phyloP scores from a whole-genome alignment of 1,140 invertebrate genomes.

The Mylabris phalerata region DNA sequence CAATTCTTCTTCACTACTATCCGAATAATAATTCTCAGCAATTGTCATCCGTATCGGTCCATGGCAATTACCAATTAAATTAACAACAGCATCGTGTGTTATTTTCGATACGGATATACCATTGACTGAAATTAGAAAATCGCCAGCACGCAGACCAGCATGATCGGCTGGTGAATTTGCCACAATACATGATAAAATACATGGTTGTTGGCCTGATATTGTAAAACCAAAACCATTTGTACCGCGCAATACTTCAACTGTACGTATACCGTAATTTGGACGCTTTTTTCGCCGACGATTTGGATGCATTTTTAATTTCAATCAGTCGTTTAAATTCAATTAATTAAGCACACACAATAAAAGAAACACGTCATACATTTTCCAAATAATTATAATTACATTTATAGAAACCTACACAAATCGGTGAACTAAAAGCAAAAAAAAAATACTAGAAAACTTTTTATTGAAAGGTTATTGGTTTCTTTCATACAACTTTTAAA shows the following conservation, averaged over 20 bases:
- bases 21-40: slow-evolving; percentile 81
- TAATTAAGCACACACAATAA: too few relatives aligned
- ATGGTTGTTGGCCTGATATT: slow-evolving; percentile 88
- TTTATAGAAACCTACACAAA: too few relatives aligned
- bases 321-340: background rate
- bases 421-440: too few relatives aligned
- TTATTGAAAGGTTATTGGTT: slow-evolving; percentile 5
- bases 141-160: slow-evolving; percentile 81
- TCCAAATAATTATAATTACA: too few relatives aligned
- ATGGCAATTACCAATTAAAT: slow-evolving; percentile 77
- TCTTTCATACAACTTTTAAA: slow-evolving; percentile 13
- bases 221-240: slow-evolving; percentile 86
- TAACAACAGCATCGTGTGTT: slow-evolving; percentile 87
- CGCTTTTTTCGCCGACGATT: slow-evolving; percentile 71
- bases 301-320: slow-evolving; percentile 51
- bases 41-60: slow-evolving; percentile 74
- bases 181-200: slow-evolving; percentile 82
- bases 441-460: too few relatives aligned
- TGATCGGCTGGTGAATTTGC: slow-evolving; percentile 74
- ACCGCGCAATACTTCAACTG: slow-evolving; percentile 77
- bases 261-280: slow-evolving; percentile 71
- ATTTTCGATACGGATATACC: slow-evolving; percentile 80
- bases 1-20: slow-evolving; percentile 59
- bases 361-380: slow-evolving; percentile 15
- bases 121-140: slow-evolving; percentile 88